Evolutionary conservation across 2,113 vertebrate species (phyloP).

Genomic region (Protobothrops mucrosquamatus): DNA sequence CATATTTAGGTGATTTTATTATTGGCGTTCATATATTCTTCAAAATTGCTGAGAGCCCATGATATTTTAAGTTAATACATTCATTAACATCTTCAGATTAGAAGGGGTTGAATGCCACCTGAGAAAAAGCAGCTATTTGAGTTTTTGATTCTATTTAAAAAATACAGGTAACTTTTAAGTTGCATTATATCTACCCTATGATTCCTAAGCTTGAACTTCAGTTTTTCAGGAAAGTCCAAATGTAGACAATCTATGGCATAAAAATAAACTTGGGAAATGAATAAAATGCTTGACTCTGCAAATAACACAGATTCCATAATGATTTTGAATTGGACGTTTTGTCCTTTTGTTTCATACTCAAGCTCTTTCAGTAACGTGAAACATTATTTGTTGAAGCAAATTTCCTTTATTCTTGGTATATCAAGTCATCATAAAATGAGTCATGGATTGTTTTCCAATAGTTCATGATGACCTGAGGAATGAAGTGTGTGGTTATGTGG

Average conservation of each 20-base stretch:
- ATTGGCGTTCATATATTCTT: not conserved
- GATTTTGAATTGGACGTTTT: not conserved
- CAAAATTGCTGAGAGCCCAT: not conserved
- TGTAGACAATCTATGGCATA: not conserved
- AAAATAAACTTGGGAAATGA: not conserved
- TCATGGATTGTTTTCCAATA: not conserved
- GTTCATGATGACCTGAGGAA: not conserved
- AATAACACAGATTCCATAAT: not conserved
- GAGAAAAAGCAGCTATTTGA: not conserved
- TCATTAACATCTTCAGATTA: not conserved
- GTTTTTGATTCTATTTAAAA: not conserved
- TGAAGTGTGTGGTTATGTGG: not conserved
- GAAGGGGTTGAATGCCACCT: not conserved
- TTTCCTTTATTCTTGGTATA: not conserved
- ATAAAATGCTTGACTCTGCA: not conserved
- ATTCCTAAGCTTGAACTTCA: not conserved
- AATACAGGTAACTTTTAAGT: not conserved
- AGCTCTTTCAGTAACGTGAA: not conserved
- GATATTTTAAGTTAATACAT: not conserved
- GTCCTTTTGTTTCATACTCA: not conserved
- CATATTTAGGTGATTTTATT: not conserved
- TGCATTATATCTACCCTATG: not conserved
- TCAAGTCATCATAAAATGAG: not conserved
- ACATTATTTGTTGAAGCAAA: not conserved
- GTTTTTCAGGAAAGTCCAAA: not conserved